Percentiles rank a stretch among this genome's conserved stretches.
phyloP scores from a whole-genome alignment of 2,797 vertebrate species.

The Tokudaia muenninki region DNA sequence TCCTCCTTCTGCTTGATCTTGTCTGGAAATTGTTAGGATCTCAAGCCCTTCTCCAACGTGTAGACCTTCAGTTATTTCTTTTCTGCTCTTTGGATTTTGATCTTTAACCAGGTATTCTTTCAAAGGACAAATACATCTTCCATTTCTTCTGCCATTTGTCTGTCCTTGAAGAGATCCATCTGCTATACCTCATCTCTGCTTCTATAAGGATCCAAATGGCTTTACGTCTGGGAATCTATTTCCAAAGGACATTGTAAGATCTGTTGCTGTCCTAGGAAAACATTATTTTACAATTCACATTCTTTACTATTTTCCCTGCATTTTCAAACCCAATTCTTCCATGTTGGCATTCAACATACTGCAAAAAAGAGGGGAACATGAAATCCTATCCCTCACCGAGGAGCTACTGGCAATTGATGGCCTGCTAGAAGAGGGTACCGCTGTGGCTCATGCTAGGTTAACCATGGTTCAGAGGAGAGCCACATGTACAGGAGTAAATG shows the following conservation, averaged over 20 bases:
- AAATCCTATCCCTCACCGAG: too few relatives aligned
- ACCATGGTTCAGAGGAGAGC: background rate
- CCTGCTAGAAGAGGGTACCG: background rate
- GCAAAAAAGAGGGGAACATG: too few relatives aligned
- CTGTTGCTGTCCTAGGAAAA: background rate
- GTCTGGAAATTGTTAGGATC: background rate
- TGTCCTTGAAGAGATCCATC: background rate
- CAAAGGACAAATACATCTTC: background rate
- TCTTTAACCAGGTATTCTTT: background rate
- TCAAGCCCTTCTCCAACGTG: background rate
- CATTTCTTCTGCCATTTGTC: slow-evolving; percentile 1
- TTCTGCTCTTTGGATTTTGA: background rate
- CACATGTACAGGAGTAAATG: background rate
- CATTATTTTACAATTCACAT: background rate
- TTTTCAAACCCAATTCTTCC: background rate
- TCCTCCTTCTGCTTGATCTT: too few relatives aligned
- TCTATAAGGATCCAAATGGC: background rate
- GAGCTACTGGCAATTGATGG: background rate
- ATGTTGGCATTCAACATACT: background rate
- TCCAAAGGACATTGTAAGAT: background rate
- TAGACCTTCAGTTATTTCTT: background rate
- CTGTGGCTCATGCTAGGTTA: background rate
- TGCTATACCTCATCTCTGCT: background rate
- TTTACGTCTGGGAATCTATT: background rate
- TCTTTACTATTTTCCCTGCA: background rate